These are phyloP conservation scores for Lithophane semibrunnea DNA, from an alignment of 2,888 invertebrate species.

Conservation along the genomic window DNA sequence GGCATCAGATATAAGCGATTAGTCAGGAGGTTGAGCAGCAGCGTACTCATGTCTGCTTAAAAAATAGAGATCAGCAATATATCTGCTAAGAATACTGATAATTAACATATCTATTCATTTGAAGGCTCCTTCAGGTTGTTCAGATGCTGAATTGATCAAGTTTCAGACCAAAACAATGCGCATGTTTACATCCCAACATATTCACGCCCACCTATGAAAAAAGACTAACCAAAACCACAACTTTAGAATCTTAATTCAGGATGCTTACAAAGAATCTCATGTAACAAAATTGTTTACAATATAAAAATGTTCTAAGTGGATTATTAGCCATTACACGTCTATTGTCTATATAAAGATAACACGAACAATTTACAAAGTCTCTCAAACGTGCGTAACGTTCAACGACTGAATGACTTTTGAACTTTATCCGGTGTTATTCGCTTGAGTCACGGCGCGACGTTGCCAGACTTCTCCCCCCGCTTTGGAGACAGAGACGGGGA, in stretches of 20 bases:
- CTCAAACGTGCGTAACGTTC: slow-evolving; percentile 17
- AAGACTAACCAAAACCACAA: slow-evolving; percentile 36
- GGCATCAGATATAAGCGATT: neutral
- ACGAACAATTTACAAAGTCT: slow-evolving; percentile 32
- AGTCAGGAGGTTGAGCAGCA: neutral
- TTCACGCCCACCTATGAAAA: slow-evolving; percentile 24
- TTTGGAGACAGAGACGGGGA: slow-evolving; percentile 65
- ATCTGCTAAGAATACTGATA: neutral
- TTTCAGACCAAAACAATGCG: slow-evolving; percentile 16
- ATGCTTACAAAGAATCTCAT: slow-evolving; percentile 52
- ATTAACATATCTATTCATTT: neutral
- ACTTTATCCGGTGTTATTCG: slow-evolving; percentile 60
- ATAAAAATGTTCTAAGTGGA: slow-evolving; percentile 66
- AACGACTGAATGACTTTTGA: slow-evolving; percentile 60
- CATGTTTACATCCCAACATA: slow-evolving; percentile 34
- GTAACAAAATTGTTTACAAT: slow-evolving; percentile 66
- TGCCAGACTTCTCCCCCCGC: slow-evolving; percentile 80
- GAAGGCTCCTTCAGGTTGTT: neutral
- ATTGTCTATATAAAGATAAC: slow-evolving; percentile 67
- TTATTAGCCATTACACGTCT: slow-evolving; percentile 64
- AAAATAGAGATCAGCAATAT: neutral
- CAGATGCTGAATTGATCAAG: neutral
- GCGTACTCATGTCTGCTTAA: neutral
- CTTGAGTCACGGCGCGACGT: slow-evolving; percentile 74
- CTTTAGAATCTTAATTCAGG: slow-evolving; percentile 14